Evolutionary conservation across 2,797 vertebrate species (phyloP).

Genomic region (Cirrhinus mrigala): DNA sequence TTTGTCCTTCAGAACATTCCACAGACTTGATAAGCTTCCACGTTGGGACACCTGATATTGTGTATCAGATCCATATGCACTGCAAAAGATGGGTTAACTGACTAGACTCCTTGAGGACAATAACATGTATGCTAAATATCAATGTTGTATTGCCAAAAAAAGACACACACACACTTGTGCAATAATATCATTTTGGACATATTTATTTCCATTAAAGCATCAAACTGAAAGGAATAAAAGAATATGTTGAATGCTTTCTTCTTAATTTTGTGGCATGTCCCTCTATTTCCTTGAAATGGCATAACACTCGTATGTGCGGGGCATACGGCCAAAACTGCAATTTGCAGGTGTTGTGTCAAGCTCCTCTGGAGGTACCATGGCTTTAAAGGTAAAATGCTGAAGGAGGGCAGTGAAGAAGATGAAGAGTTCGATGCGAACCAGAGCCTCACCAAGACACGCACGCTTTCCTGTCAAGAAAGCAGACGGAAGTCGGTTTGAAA

Average conservation of each 20-base stretch:
- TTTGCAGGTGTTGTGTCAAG: conserved; percentile 47
- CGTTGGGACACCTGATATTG: not conserved
- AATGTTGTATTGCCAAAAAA: conserved; percentile 7
- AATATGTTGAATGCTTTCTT: not conserved
- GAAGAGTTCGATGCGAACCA: conserved; percentile 65
- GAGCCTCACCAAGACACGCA: conserved; percentile 62
- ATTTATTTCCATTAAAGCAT: conserved; percentile 38
- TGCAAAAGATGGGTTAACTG: not conserved
- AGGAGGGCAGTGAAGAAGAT: conserved; percentile 63
- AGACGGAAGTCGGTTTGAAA: not conserved
- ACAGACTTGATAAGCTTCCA: not conserved
- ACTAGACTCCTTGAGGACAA: not conserved
- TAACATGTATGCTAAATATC: not conserved
- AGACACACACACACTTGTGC: not conserved
- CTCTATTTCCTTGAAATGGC: conserved; percentile 45
- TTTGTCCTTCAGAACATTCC: not conserved
- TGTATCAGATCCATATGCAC: not conserved
- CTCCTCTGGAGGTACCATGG: conserved; percentile 51
- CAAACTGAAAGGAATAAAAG: not conserved
- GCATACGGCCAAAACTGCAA: conserved; percentile 57
- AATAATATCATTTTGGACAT: conserved; percentile 12
- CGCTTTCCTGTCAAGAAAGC: conserved; percentile 59
- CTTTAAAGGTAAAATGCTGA: conserved; percentile 64
- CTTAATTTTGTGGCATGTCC: not conserved
- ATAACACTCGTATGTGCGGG: conserved; percentile 55